phyloP scores from a whole-genome alignment of 2,888 invertebrate genomes.

The Theretra japonica region DNA sequence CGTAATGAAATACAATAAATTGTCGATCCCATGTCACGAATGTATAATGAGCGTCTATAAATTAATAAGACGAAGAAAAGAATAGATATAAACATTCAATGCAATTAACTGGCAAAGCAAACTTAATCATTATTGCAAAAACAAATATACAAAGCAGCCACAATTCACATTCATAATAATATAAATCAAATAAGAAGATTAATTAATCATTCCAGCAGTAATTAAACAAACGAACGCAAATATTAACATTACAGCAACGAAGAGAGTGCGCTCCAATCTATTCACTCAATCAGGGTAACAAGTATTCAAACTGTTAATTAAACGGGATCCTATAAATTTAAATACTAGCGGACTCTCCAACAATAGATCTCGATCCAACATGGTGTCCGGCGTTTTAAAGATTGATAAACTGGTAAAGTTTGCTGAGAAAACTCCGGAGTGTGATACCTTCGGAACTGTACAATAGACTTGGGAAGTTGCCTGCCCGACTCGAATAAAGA shows the following conservation, averaged over 20 bases:
- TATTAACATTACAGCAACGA: constrained; percentile 9
- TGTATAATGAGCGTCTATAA: no score
- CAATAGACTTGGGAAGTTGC: constrained; percentile 46
- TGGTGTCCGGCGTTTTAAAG: constrained; percentile 34
- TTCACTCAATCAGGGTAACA: constrained; percentile 8
- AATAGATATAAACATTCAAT: no score
- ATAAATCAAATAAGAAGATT: background rate
- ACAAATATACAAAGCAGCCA: background rate
- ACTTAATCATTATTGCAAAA: no score
- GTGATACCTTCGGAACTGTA: constrained; percentile 57
- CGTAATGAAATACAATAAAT: no score
- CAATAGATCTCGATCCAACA: constrained; percentile 13
- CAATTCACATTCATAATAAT: background rate
- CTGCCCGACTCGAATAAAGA: constrained; percentile 58
- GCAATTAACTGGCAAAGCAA: no score
- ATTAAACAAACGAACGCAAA: background rate
- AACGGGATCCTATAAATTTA: constrained; percentile 19
- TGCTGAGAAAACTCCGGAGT: constrained; percentile 51
- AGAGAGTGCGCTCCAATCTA: constrained; percentile 14
- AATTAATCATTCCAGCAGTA: background rate
- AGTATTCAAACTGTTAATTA: constrained; percentile 13
- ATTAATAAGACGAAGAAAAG: no score
- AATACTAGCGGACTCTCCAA: background rate
- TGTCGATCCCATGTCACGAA: no score
- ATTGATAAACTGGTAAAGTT: constrained; percentile 59